Conservation (phyloP, 2,888 invertebrate genomes). For the Agapostemon virescens region DNA sequence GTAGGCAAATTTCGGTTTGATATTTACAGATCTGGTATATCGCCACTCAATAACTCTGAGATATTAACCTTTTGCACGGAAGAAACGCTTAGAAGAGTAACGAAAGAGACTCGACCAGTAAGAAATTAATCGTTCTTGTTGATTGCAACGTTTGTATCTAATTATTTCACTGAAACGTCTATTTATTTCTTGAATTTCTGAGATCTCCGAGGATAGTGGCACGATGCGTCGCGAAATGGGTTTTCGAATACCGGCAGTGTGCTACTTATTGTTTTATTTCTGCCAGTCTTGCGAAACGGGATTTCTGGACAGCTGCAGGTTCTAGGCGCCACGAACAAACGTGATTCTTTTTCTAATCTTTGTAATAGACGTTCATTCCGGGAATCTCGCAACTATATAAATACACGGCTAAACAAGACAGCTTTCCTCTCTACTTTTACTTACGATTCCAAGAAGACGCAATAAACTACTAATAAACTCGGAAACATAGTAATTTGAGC, state of each 20-base stretch:
- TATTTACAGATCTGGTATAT: too few relatives aligned
- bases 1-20: too few relatives aligned
- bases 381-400: neutral
- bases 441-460: neutral
- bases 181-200: neutral
- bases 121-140: neutral
- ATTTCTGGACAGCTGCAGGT: slow-evolving; percentile 6
- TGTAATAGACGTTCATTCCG: neutral
- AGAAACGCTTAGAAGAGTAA: neutral
- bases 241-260: neutral
- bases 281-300: neutral
- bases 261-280: neutral
- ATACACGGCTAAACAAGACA: neutral
- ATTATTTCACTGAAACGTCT: neutral
- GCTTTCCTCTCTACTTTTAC: neutral
- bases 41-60: too few relatives aligned
- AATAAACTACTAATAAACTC: neutral
- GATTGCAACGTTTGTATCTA: neutral
- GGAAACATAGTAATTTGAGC: neutral
- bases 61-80: too few relatives aligned
- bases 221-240: neutral
- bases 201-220: neutral
- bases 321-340: neutral
- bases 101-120: neutral
- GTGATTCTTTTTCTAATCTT: slow-evolving; percentile 6